Base-by-base conservation (phyloP, 2,797 vertebrate species). In the Telmatherina bonti region DNA sequence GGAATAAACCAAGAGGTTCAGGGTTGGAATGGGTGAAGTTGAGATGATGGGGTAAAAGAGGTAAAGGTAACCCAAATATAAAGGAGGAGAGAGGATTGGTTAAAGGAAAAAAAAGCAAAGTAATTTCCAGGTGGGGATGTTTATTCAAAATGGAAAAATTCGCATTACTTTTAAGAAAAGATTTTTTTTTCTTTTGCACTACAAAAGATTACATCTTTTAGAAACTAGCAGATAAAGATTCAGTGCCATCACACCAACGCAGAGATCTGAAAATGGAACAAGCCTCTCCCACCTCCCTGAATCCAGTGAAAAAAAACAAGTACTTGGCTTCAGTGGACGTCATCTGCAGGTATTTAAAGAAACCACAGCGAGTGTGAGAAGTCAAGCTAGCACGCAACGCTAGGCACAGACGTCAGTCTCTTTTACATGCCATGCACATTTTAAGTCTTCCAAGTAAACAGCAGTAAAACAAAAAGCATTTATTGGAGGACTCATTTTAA, bases 261-360 rank as follows among this genome's bases (percentile, higher is more conserved):
- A 51, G 36, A 51, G 13, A 10, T 67, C 60, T 59, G 22, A 41
- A 82, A 67, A 76, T 64, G 63, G 59, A 51, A 60, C 65, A 31
- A 1, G 15, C 35, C 52, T 38, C 49, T 71, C 68, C 56, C 53
- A 27, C 62, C 62, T 60, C 56, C 33, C 67, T 8, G 18, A 43
- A 15, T 43, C 15, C 36, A 38, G 12, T 13, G 2, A 43, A 8
- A 43, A 16, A 54, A 43, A 47, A 15, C 27, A 15, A 78, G 71
- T 6, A 9, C 47, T 4, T n/a, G 10, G 7, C 29, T 24, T 72
- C 53, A 2, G 24, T 18, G 4, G 27, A 68, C 57, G 64, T 86
- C 78, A 81, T 75, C 54, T 26, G 74, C 51, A 72, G 61, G 83
- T 86, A 81, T 74, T 86, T 83, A 85, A 84, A 79, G 82, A 82